These are phyloP conservation scores for Penaeus chinensis DNA, from an alignment of 1,140 invertebrate species.

Conservation along the genomic window DNA sequence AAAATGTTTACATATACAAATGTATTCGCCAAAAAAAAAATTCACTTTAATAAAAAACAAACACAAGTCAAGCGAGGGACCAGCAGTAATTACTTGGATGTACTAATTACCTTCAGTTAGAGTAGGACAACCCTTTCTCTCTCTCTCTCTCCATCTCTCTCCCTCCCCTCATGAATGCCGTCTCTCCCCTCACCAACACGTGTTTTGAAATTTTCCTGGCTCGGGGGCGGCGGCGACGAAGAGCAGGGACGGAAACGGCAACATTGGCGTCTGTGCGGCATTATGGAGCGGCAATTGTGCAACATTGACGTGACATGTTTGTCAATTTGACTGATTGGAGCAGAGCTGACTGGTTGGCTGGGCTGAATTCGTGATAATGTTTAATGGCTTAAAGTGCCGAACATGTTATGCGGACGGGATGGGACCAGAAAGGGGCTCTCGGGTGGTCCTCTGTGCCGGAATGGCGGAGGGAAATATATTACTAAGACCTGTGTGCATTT, in stretches of 20 bases:
- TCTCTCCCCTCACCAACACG: slow-evolving; percentile 3
- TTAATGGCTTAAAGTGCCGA: slow-evolving; percentile 32
- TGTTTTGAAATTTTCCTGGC: slow-evolving; percentile 19
- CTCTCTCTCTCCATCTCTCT: slow-evolving; percentile 14
- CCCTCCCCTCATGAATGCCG: not conserved
- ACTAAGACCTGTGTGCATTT: no score
- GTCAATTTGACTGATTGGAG: slow-evolving; percentile 53
- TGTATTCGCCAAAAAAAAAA: no score
- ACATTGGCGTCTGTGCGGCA: not conserved
- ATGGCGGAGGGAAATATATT: not conserved
- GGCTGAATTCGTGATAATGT: slow-evolving; percentile 39
- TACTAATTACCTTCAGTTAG: no score
- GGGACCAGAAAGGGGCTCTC: not conserved
- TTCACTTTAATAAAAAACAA: no score
- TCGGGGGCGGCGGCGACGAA: slow-evolving; percentile 10
- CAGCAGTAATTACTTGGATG: no score
- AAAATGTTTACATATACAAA: no score
- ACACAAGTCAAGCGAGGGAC: no score
- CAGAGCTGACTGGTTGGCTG: slow-evolving; percentile 20
- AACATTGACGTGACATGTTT: slow-evolving; percentile 37
- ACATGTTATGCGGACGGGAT: not conserved
- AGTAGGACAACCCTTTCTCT: not conserved
- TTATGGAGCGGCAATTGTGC: slow-evolving; percentile 33
- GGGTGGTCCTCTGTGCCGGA: not conserved
- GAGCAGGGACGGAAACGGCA: not conserved